These are phyloP conservation scores for Tyrophagus putrescentiae DNA, from an alignment of 1,140 invertebrate species.

Conservation along the genomic window DNA sequence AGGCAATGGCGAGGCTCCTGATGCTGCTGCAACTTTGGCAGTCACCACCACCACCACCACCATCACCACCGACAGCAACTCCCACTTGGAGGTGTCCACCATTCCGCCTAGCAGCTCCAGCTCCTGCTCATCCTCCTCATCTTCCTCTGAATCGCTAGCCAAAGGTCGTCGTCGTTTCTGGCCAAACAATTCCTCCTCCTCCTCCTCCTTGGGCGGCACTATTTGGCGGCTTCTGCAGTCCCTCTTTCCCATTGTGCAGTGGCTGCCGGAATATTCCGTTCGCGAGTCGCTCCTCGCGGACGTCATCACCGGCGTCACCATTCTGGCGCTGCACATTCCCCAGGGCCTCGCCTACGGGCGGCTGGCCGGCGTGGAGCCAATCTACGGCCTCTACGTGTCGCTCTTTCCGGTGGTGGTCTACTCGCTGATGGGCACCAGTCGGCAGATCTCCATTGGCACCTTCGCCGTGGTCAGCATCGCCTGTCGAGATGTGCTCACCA, in stretches of 20 bases:
- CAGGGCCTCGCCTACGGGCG: conserved; percentile 87
- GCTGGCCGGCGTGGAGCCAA: conserved; percentile 65
- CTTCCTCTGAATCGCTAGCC: no score
- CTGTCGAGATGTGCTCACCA: neutral
- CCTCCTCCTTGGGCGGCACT: no score
- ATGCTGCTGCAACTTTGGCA: no score
- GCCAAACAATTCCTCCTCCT: no score
- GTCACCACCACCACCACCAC: no score
- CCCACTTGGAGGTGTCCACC: no score
- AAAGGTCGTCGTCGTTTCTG: no score
- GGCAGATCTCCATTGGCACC: conserved; percentile 80
- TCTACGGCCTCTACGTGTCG: conserved; percentile 82
- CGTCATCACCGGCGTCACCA: conserved; percentile 51
- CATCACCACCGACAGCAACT: no score
- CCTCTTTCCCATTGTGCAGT: conserved; percentile 18
- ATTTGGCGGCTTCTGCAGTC: no score
- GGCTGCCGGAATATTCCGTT: conserved; percentile 17
- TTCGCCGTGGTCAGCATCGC: conserved; percentile 37
- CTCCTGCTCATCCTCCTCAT: no score
- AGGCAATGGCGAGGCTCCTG: no score
- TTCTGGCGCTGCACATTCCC: conserved; percentile 80
- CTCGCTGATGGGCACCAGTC: conserved; percentile 72
- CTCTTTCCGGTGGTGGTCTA: conserved; percentile 84
- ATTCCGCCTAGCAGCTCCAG: no score
- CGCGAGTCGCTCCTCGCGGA: conserved; percentile 27